Evolutionary conservation across 2,113 vertebrate species (phyloP).

Genomic region (Psammodynastes pulverulentus): DNA sequence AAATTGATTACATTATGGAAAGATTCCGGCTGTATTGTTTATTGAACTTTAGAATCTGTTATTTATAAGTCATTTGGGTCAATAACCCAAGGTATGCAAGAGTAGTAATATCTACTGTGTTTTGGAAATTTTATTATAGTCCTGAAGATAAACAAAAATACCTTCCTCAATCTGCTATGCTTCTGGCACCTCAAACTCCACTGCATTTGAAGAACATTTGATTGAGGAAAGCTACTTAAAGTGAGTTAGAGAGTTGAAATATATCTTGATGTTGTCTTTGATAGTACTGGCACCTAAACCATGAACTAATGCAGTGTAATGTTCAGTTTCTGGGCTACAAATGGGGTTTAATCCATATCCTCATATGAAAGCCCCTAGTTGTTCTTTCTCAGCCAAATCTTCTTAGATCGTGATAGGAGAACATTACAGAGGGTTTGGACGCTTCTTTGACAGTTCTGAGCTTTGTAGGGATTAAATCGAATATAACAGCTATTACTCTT

Average conservation of each 20-base stretch:
- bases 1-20: not conserved
- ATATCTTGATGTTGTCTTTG: not conserved
- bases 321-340: not conserved
- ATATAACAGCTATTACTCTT: not conserved
- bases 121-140: not conserved
- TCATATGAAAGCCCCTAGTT: not conserved
- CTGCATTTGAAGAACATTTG: not conserved
- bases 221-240: not conserved
- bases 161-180: not conserved
- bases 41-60: not conserved
- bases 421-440: not conserved
- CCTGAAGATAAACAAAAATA: not conserved
- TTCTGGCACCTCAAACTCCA: not conserved
- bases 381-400: not conserved
- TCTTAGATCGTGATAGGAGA: not conserved
- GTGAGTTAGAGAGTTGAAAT: not conserved
- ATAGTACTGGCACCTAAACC: not conserved
- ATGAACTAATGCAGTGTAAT: not conserved
- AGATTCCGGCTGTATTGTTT: not conserved
- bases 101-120: not conserved
- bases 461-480: not conserved
- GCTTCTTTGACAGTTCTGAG: not conserved
- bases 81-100: not conserved
- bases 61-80: not conserved
- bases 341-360: no score